Base-by-base conservation (phyloP, 2,888 invertebrate genomes). In the Sminthurinus aureus region DNA sequence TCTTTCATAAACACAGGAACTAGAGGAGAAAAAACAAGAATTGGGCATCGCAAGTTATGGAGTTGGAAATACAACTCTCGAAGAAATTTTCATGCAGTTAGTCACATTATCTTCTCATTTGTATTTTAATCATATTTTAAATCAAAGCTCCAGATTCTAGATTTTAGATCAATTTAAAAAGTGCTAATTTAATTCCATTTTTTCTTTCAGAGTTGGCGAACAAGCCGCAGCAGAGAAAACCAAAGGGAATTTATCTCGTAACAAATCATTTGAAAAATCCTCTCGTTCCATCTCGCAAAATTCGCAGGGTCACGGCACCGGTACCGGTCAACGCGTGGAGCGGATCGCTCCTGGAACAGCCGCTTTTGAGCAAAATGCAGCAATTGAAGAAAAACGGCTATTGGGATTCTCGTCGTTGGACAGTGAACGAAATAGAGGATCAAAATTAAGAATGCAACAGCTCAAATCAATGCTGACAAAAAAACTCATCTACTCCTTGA, bases 41-140 rank as follows among this genome's bases (percentile, higher is more conserved):
- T 91, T 96, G 24, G 93, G 93, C 20, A 93, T 95, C 78, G 93
- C 93, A 83, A 95, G 95, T 89, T 97, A 95, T 90, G 97, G 97
- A 6, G 93, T 96, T 38, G 93, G 95, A 4, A 93, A 96, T n/a
- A 96, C 96, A 1, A 95, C 96, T 0, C 92, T 97, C 91, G 97
- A 97, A 91, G 97, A 97, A 91, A 96, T 97, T 0, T 96, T 96
- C 89, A 93, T 96, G 51, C 85, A 86, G 69, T 80, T 75, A 38
- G 26, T 52, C 52, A 52, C 52, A 8, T 11, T n/a, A n/a, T n/a
- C n/a, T n/a, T n/a, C n/a, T n/a, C n/a, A n/a, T n/a, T n/a, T n/a
- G n/a, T n/a, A n/a, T n/a, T n/a, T n/a, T n/a, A n/a, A n/a, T n/a
- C n/a, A n/a, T n/a, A n/a, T n/a, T n/a, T n/a, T n/a, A n/a, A n/a